Base-by-base conservation (phyloP, 1,140 invertebrate genomes). In the Lepidotrigona ventralis region DNA sequence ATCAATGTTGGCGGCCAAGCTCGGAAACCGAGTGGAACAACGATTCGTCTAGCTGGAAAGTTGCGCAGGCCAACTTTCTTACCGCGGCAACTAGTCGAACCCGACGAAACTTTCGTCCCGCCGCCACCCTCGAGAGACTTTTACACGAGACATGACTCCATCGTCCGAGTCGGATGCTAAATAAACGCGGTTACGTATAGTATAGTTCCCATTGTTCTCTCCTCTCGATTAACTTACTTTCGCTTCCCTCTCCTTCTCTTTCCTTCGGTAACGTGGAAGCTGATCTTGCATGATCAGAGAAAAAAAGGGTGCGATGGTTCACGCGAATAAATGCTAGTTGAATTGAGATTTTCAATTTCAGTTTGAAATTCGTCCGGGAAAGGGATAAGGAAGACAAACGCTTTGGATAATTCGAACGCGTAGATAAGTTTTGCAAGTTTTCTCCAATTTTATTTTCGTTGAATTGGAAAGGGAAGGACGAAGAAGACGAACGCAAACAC, bases 11-110 rank as follows among this genome's bases (percentile, higher is more conserved):
- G 56, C 39, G 86, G 51, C 78, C 66, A 76, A 76, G 63, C 54
- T 68, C 66, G 77, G 79, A 68, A 79, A 75, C 79, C 71, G 75
- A 82, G 46, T 26, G 76, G 70, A 85, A 87, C 84, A 23, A 33
- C 53, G 63, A 88, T 88, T 82, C 87, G 87, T 88, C 85, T 87
- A 76, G 66, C 33, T 60, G 56, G 51, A 85, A 88, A 88, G 87
- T 88, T 88, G 69, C 60, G 6, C 39, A 0, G 39, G 15, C 51
- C 6, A 26, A 85, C 71, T 88, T 85, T 79, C 83, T 69, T 78
- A 58, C 53, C 56, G 2, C n/a, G 56, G n/a, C 39, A 60, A 39
- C 71, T 54, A n/a, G 64, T 69, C n/a, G 60, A 86, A 74, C 71
- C 66, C 64, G 68, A 46, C 66, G 51, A 85, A 87, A 77, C 69